Base-by-base conservation (phyloP, 1,140 invertebrate species). In the Carposina sasakii region DNA sequence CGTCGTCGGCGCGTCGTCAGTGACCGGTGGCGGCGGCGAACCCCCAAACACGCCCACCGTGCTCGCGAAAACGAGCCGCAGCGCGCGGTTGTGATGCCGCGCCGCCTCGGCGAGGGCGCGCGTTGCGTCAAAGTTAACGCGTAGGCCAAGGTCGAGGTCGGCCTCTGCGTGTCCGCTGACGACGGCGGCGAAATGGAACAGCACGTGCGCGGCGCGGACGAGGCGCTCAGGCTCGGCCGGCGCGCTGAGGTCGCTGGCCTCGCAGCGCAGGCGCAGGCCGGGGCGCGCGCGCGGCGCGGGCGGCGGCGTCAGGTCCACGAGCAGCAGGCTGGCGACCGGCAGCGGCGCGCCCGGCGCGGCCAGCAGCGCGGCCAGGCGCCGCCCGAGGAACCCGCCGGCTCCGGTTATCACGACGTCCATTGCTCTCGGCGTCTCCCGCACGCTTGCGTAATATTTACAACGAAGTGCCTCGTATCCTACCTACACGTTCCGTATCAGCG, bases 381-480 rank as follows among this genome's bases (percentile, higher is more conserved):
- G 54, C 0, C 78, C 78, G 0, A 82, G 24, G 33, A 78, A 82
- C 0, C 78, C 78, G 0, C 67, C 69, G 0, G 74, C 76, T 24
- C 76, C 78, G 21, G 74, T 82, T 6, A 82, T 51, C 3, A 71
- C 63, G 0, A 81, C 60, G 43, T 81, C 71, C 77, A 81, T 81
- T 52, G 12, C 22, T 1, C 20, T 28, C 19, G n/a, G n/a, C n/a
- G n/a, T n/a, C n/a, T n/a, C n/a, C n/a, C n/a, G n/a, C n/a, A n/a
- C n/a, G n/a, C n/a, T n/a, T n/a, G n/a, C n/a, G n/a, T n/a, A n/a
- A n/a, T n/a, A n/a, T n/a, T n/a, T n/a, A n/a, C n/a, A n/a, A n/a
- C n/a, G n/a, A n/a, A n/a, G n/a, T n/a, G n/a, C n/a, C n/a, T n/a
- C n/a, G n/a, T n/a, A n/a, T n/a, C n/a, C n/a, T n/a, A n/a, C n/a